phyloP scores from a whole-genome alignment of 2,888 invertebrate species.

The Brenthis hecate region DNA sequence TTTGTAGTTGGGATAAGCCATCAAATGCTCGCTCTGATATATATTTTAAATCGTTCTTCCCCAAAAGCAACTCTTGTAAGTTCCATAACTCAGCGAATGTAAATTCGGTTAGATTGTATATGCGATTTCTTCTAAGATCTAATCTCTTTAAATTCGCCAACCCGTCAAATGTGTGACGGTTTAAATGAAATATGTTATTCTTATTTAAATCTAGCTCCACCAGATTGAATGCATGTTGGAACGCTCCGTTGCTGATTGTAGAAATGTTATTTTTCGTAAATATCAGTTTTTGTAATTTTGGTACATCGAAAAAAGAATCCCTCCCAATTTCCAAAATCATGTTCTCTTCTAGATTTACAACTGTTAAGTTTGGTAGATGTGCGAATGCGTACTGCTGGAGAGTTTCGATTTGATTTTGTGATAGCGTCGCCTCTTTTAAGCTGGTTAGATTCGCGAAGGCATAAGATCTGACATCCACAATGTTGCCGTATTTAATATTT shows the following conservation, averaged over 20 bases:
- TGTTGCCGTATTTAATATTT: conserved; percentile 87
- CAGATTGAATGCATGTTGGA: conserved; percentile 87
- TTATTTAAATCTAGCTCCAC: conserved; percentile 91
- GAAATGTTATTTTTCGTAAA: conserved; percentile 94
- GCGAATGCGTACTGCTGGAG: conserved; percentile 88
- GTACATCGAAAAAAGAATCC: conserved; percentile 88
- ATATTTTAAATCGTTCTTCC: conserved; percentile 86
- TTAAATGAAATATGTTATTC: conserved; percentile 88
- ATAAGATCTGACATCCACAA: conserved; percentile 86
- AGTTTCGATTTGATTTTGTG: conserved; percentile 86
- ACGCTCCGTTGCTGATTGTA: conserved; percentile 92
- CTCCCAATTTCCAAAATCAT: conserved; percentile 88
- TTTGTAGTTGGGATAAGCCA: conserved; percentile 87
- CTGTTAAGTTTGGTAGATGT: conserved; percentile 86
- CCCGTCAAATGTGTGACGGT: conserved; percentile 89
- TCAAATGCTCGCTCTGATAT: conserved; percentile 90
- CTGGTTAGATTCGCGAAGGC: conserved; percentile 89
- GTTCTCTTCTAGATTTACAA: conserved; percentile 89
- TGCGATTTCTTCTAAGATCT: conserved; percentile 88
- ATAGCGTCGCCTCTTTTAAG: conserved; percentile 85
- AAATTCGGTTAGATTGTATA: conserved; percentile 89
- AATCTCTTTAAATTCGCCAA: conserved; percentile 87
- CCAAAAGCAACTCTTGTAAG: conserved; percentile 86
- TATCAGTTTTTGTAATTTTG: conserved; percentile 87
- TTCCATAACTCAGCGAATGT: conserved; percentile 91